Evolutionary conservation across 1,140 invertebrate species (phyloP).

Genomic region (Eumaeus atala): DNA sequence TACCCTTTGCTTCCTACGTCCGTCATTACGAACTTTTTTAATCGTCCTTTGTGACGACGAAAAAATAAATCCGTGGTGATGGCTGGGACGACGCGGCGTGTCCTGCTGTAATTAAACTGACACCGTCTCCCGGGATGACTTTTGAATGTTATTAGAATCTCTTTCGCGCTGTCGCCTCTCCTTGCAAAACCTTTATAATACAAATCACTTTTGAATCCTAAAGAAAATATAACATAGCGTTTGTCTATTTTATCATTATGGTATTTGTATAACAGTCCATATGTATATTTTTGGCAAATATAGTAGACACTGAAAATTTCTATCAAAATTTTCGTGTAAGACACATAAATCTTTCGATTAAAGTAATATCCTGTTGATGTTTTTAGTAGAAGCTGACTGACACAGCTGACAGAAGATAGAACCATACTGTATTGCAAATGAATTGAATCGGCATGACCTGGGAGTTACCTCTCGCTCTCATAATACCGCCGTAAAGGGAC

Average conservation of each 20-base stretch:
- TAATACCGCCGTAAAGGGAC: too few species aligned
- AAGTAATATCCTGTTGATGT: too few species aligned
- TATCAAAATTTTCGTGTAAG: too few species aligned
- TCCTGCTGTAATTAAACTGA: conserved; percentile 67
- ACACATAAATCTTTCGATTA: too few species aligned
- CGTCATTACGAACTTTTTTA: conserved; percentile 73
- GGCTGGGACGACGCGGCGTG: conserved; percentile 43
- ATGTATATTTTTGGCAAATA: too few species aligned
- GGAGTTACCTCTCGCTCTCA: too few species aligned
- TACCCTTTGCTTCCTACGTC: conserved; percentile 57
- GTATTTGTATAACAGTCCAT: neutral
- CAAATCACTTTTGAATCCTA: conserved; percentile 19
- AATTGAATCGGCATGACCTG: too few species aligned
- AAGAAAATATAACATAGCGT: too few species aligned
- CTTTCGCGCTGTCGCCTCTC: conserved; percentile 62
- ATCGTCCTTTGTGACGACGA: conserved; percentile 67
- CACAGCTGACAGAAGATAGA: too few species aligned
- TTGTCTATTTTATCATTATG: neutral
- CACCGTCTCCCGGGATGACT: conserved; percentile 63
- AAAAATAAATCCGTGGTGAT: conserved; percentile 66
- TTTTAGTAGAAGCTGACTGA: too few species aligned
- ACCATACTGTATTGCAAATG: too few species aligned
- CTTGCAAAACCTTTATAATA: conserved; percentile 52
- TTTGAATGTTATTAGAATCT: conserved; percentile 73
- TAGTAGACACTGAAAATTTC: too few species aligned